Base-by-base conservation (phyloP, 92 coral and sea anemone species). In the Epizoanthus rinbou region DNA sequence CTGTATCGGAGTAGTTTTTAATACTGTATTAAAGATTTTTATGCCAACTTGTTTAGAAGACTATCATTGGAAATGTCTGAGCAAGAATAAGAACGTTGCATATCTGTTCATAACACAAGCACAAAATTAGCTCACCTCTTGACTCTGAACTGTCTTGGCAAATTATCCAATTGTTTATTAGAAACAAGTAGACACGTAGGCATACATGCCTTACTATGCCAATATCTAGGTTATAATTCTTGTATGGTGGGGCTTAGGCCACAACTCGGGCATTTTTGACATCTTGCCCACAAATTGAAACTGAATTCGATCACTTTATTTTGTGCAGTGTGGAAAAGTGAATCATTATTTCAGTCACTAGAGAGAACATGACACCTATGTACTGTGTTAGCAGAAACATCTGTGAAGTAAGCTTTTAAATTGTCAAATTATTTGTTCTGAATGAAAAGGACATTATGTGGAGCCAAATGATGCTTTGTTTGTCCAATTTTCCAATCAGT, bases 1-100 rank as follows among this genome's bases (percentile, higher is more conserved):
- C 73, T 67, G 22, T 28, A 67, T 41, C 18, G 73, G 21, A 31
- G 73, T 67, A 33, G 73, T 67, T 67, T 67, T 67, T 67, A 67
- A 65, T 28, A 41, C n/a, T 33, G 73, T 67, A 35, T 28, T 67
- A 18, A 41, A 33, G 23, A 67, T 67, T 67, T 67, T 67, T 67
- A 67, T 31, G 35, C 0, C 35, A 31, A 33, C 73, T 25, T 25
- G 69, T 8, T n/a, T 0, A 50, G 21, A 4, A 35, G 8, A 13
- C 5, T 17, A 28, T 65, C n/a, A 28, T 28, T 33, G 71, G 18
- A 11, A 28, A 25, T 67, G 47, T 67, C 73, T 67, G 50, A 35
- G 5, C 39, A 64, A 33, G 50, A 31, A 31, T 10, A 14, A 67
- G 39, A 37, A 67, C 47, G 33, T 8, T 9, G 54, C 54, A 33